Base-by-base conservation (phyloP, 1,140 invertebrate species). In the Microplitis demolitor region DNA sequence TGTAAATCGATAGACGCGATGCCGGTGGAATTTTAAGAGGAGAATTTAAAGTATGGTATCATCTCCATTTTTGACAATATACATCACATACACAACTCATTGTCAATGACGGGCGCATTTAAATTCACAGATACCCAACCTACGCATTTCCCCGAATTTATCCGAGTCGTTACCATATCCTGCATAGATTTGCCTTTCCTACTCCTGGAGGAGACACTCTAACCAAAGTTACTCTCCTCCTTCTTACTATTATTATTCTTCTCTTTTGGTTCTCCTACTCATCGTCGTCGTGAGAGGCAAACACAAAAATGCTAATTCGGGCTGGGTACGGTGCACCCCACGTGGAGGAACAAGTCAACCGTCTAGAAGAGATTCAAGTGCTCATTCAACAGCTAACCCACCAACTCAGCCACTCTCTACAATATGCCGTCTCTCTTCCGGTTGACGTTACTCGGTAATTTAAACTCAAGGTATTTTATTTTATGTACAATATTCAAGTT, bases 221-320 rank as follows among this genome's bases (percentile, higher is more conserved):
- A 5, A 35, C 61, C 37, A 9, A 9, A 37, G 13, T 5, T 37
- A 16, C 61, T n/a, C 61, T n/a, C 37, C 61, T n/a, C 34, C 61
- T 31, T 39, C 33, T 33, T n/a, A 3, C 34, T 8, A 16, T 63
- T 33, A 34, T 63, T 24, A 11, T 61, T 11, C 33, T 4, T 13
- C 58, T 61, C 24, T 24, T 51, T 9, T n/a, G 45, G n/a, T 58
- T 60, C 37, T 64, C 37, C 14, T 35, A 34, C 50, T 58, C 33
- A 56, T 11, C 60, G 66, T 71, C 39, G 64, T 77, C 78, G 78
- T 78, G 81, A 82, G 77, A 45, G 39, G 78, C 78, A 80, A 82
- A 82, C 79, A 81, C 78, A 78, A 83, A 83, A 80, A 81, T 83
- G 81, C 79, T 83, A 83, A 83, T 83, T 79, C 77, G 72, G 24